These are phyloP conservation scores for Alosa sapidissima DNA, from an alignment of 2,797 vertebrate genomes.

Conservation along the genomic window DNA sequence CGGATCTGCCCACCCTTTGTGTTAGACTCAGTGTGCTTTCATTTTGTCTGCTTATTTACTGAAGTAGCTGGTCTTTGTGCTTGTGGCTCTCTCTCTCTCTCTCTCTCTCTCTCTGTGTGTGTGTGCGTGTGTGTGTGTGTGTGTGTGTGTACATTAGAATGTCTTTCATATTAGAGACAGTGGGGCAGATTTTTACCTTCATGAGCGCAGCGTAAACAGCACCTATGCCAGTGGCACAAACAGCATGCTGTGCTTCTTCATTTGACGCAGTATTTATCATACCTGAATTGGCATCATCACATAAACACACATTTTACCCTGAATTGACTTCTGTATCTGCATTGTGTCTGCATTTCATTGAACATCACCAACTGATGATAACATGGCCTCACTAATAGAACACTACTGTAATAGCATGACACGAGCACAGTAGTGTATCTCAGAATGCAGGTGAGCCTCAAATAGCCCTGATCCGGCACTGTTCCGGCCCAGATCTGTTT, in stretches of 20 bases:
- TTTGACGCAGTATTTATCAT: too few species aligned
- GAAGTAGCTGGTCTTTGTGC: background rate
- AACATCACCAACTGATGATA: too few species aligned
- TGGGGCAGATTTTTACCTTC: too few species aligned
- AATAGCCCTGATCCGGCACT: background rate
- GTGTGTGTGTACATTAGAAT: too few species aligned
- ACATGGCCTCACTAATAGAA: background rate
- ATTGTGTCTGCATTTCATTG: too few species aligned
- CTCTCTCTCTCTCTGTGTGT: background rate
- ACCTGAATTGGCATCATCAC: too few species aligned
- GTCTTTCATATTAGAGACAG: too few species aligned
- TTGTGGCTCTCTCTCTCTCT: background rate
- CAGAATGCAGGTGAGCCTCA: background rate
- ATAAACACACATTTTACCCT: too few species aligned
- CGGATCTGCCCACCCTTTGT: background rate
- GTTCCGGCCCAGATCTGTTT: background rate
- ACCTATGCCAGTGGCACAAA: too few species aligned
- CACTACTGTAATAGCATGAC: background rate
- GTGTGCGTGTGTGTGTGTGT: background rate
- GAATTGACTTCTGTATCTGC: too few species aligned
- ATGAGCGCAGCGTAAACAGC: too few species aligned
- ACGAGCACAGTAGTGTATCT: background rate
- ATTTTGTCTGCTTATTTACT: conserved; percentile 27
- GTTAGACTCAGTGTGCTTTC: background rate
- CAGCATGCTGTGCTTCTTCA: too few species aligned